A percentile compares a stretch with the other conserved stretches of the same genome.
Conservation (phyloP, 2,888 invertebrate species). For the Chloroclystis v-ata region DNA sequence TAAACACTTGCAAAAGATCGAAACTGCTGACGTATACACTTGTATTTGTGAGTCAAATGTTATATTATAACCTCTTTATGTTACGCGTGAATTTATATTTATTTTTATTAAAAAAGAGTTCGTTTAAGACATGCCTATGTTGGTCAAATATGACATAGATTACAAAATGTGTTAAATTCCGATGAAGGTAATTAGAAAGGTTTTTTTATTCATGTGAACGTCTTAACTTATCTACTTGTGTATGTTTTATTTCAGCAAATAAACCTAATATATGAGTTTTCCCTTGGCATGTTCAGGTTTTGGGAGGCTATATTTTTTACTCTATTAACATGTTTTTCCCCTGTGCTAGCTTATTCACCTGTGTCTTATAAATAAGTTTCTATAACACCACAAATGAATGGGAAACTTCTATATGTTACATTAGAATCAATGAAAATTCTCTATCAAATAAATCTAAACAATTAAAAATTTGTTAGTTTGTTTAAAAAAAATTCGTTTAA, state of each 20-base stretch:
- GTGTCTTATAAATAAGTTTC: slow-evolving; percentile 4
- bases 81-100: too few relatives aligned
- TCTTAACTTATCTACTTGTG: slow-evolving; percentile 2
- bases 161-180: not conserved
- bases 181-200: slow-evolving; percentile 16
- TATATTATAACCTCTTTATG: too few relatives aligned
- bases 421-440: slow-evolving; percentile 6
- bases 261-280: not conserved
- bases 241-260: slow-evolving; percentile 4
- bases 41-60: too few relatives aligned
- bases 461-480: too few relatives aligned
- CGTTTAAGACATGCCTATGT: not conserved
- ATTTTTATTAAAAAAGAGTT: too few relatives aligned
- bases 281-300: slow-evolving; percentile 5
- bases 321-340: too few relatives aligned
- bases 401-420: not conserved
- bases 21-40: too few relatives aligned
- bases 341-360: too few relatives aligned
- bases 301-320: not conserved
- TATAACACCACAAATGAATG: not conserved
- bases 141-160: not conserved
- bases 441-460: too few relatives aligned
- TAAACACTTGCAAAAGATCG: slow-evolving; percentile 8
- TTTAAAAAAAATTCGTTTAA: too few relatives aligned
- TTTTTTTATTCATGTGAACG: slow-evolving; percentile 14